phyloP scores from a whole-genome alignment of 2,113 vertebrate genomes.

The Pygoscelis antarcticus region DNA sequence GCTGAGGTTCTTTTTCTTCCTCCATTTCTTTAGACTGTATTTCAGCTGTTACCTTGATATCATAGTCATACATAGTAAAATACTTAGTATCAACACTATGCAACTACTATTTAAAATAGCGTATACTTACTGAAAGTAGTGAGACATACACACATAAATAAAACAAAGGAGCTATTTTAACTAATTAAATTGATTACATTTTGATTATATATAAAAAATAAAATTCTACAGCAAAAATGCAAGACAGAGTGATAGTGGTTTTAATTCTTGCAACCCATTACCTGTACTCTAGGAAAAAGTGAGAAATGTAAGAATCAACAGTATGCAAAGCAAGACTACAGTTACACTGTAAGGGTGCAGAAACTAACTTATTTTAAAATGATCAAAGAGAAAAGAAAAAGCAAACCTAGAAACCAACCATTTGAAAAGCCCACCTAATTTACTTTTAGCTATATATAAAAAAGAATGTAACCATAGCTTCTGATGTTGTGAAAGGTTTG shows the following conservation, averaged over 20 bases:
- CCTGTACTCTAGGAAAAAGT: neutral
- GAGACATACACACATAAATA: neutral
- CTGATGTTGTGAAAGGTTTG: neutral
- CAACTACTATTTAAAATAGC: neutral
- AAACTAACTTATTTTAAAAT: neutral
- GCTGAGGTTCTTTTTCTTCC: conserved; percentile 67
- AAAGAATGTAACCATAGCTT: neutral
- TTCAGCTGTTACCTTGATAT: conserved; percentile 73
- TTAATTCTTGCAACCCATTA: neutral
- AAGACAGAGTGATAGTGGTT: neutral
- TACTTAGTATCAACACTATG: neutral
- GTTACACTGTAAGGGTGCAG: neutral
- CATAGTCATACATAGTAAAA: neutral
- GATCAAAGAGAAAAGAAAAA: neutral
- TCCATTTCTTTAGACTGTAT: conserved; percentile 66
- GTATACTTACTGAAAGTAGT: neutral
- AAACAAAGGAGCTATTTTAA: neutral
- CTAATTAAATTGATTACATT: neutral
- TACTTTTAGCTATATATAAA: neutral
- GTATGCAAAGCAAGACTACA: neutral
- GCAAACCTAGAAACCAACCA: accelerated
- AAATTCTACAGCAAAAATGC: neutral
- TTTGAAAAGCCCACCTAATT: neutral
- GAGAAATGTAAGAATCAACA: neutral
- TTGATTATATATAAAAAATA: neutral